Percentiles rank a stretch among this genome's conserved stretches.
Evolutionary conservation across 2,113 vertebrate genomes (phyloP).

Genomic region (Hippocampus abdominalis): DNA sequence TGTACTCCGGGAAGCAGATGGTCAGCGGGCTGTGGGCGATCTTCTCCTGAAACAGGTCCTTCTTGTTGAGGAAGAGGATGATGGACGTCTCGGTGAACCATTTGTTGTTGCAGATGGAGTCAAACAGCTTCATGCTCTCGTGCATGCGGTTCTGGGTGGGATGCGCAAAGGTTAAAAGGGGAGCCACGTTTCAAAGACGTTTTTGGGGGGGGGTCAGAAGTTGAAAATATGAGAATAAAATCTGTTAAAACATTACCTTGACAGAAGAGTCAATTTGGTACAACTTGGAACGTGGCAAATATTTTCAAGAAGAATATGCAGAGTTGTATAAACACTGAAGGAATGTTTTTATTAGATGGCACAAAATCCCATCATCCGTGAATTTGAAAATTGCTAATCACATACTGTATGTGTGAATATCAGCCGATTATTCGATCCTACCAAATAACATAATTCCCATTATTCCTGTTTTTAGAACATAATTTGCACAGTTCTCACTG

Average conservation of each 20-base stretch:
- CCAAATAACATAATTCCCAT: no score
- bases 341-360: no score
- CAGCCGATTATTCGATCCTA: no score
- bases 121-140: slow-evolving; percentile 99
- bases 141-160: slow-evolving; percentile 93
- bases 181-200: not conserved
- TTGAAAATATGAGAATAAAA: not conserved
- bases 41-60: slow-evolving; percentile 98
- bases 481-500: no score
- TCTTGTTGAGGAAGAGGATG: slow-evolving; percentile 99
- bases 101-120: slow-evolving; percentile 99
- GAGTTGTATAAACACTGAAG: no score
- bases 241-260: not conserved
- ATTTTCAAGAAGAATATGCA: not conserved
- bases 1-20: slow-evolving; percentile 97
- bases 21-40: slow-evolving; percentile 88
- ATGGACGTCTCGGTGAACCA: slow-evolving; percentile 99
- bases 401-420: no score
- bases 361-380: no score
- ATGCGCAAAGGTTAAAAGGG: slow-evolving; percentile 4
- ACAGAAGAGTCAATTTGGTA: not conserved
- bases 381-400: no score
- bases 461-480: no score
- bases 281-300: not conserved
- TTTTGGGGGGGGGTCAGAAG: not conserved